A percentile compares a stretch with the other conserved stretches of the same genome.
These are phyloP conservation scores for Dione juno DNA, from an alignment of 2,888 invertebrate genomes.

Conservation along the genomic window DNA sequence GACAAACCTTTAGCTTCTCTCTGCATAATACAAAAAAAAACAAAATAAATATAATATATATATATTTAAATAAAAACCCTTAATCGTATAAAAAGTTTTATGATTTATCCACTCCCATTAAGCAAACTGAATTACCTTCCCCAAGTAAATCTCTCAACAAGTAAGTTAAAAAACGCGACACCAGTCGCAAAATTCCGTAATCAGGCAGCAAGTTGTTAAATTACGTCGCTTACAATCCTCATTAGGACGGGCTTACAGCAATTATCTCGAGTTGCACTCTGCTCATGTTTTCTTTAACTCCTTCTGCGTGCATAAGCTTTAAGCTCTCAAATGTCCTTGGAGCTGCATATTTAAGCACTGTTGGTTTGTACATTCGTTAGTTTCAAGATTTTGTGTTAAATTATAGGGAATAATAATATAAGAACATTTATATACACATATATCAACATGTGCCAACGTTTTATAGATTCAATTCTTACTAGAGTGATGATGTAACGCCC, in stretches of 20 bases:
- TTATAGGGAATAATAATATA: not conserved
- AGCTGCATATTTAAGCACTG: slow-evolving; percentile 45
- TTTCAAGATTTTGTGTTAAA: not conserved
- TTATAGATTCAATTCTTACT: too few species aligned
- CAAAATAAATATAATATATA: too few species aligned
- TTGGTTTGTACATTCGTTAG: slow-evolving; percentile 29
- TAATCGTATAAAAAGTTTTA: not conserved
- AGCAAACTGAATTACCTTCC: slow-evolving; percentile 2
- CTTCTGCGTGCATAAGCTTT: slow-evolving; percentile 73
- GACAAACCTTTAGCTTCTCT: too few species aligned
- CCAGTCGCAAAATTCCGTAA: slow-evolving; percentile 32
- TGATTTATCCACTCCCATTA: not conserved
- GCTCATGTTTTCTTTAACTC: slow-evolving; percentile 72
- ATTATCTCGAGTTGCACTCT: slow-evolving; percentile 74
- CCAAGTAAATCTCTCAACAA: slow-evolving; percentile 19
- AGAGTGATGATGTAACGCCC: too few species aligned
- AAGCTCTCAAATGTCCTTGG: slow-evolving; percentile 49
- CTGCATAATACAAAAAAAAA: too few species aligned
- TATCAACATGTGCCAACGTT: too few species aligned
- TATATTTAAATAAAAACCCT: not conserved
- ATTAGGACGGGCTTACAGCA: slow-evolving; percentile 73
- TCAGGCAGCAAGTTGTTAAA: slow-evolving; percentile 49
- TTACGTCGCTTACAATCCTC: slow-evolving; percentile 56
- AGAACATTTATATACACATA: too few species aligned
- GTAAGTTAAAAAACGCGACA: slow-evolving; percentile 24